Evolutionary conservation across 2,113 vertebrate genomes (phyloP).

Genomic region (Heliornis fulica): DNA sequence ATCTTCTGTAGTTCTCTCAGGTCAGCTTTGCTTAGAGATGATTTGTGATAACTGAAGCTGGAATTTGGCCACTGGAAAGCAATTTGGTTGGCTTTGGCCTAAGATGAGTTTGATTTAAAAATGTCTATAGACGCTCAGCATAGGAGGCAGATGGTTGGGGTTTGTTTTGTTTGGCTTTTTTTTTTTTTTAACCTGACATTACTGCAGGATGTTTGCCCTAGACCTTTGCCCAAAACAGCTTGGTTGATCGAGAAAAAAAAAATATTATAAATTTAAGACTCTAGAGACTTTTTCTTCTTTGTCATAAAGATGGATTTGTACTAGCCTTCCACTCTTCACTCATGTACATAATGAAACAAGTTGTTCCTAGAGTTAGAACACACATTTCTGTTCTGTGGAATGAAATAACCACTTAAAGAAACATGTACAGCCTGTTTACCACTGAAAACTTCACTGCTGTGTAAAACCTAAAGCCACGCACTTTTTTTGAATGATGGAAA

Average conservation of each 20-base stretch:
- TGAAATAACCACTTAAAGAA: not conserved
- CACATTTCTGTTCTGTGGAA: not conserved
- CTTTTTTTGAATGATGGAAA: not conserved
- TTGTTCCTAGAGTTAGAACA: not conserved
- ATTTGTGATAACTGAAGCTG: not conserved
- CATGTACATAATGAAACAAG: not conserved
- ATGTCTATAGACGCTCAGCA: not conserved
- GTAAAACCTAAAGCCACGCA: not conserved
- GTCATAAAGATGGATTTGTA: not conserved
- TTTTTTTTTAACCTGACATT: not conserved
- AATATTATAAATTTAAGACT: not conserved
- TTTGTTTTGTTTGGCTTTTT: no score
- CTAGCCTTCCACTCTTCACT: not conserved
- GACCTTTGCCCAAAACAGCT: not conserved
- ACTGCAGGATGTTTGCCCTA: not conserved
- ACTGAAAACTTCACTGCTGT: not conserved
- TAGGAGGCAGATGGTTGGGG: not conserved
- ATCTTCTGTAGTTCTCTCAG: not conserved
- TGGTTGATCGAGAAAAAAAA: not conserved
- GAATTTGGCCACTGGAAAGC: not conserved
- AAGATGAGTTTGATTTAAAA: not conserved
- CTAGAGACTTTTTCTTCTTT: not conserved
- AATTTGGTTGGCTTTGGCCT: not conserved
- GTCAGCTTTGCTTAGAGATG: not conserved
- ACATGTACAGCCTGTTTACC: not conserved